phyloP scores from a whole-genome alignment of 2,113 vertebrate genomes.

The Sorex araneus region DNA sequence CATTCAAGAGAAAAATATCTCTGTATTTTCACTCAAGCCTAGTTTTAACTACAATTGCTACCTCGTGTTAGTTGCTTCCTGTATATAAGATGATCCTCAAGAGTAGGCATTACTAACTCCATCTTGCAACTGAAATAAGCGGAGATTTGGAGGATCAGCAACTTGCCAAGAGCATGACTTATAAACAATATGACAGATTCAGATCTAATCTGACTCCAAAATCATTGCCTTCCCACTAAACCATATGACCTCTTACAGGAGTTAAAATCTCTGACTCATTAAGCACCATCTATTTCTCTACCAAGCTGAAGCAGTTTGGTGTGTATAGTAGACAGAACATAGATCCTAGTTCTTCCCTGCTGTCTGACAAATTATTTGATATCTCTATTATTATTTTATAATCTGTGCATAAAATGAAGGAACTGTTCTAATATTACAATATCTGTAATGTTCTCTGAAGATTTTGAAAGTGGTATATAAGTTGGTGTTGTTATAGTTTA shows the following conservation, averaged over 20 bases:
- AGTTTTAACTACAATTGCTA: not conserved
- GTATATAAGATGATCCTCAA: not conserved
- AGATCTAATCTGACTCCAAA: slow-evolving; percentile 1
- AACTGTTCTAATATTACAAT: not conserved
- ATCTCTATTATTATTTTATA: not conserved
- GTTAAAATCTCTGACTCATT: not conserved
- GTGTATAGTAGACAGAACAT: not conserved
- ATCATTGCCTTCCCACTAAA: not conserved
- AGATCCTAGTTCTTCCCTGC: not conserved
- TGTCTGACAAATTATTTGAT: not conserved
- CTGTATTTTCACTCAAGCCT: not conserved
- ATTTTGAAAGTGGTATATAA: not conserved
- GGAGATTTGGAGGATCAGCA: not conserved
- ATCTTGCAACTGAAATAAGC: slow-evolving; percentile 28
- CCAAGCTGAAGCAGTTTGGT: not conserved
- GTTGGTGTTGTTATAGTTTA: not conserved
- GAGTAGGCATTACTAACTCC: not conserved
- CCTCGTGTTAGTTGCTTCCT: not conserved
- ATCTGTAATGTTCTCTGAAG: not conserved
- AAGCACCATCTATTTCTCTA: not conserved
- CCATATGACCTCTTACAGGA: not conserved
- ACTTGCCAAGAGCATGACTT: not conserved
- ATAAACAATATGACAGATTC: slow-evolving; percentile 26
- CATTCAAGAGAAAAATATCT: not conserved
- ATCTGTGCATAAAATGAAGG: not conserved